Percentiles rank a stretch among this genome's conserved stretches.
Evolutionary conservation across 2,113 vertebrate genomes (phyloP).

Genomic region (Coptodon rendalli): DNA sequence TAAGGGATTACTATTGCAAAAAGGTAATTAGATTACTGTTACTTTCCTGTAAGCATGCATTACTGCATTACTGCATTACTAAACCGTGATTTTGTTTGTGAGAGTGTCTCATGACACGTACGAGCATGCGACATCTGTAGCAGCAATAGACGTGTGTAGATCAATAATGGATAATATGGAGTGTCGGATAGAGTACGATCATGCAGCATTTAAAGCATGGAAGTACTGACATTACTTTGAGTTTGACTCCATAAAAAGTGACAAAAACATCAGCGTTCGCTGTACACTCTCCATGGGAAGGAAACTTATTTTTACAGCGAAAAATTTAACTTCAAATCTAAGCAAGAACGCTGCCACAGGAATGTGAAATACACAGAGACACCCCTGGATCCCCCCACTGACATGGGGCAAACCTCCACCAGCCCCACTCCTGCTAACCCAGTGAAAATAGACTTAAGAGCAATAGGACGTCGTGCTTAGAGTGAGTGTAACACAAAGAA

Average conservation of each 20-base stretch:
- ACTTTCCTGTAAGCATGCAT: not conserved
- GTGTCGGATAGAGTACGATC: not conserved
- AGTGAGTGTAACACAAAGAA: not conserved
- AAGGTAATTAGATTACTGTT: not conserved
- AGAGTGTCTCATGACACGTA: not conserved
- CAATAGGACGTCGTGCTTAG: not conserved
- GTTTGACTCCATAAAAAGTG: not conserved
- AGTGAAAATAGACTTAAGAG: not conserved
- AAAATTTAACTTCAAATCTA: not conserved
- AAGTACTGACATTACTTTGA: not conserved
- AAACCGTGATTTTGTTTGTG: not conserved
- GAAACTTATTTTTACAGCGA: accelerated
- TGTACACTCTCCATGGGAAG: accelerated
- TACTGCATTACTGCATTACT: not conserved
- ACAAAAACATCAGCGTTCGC: not conserved
- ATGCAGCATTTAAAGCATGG: not conserved
- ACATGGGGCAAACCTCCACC: not conserved
- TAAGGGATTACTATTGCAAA: not conserved
- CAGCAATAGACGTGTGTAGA: not conserved
- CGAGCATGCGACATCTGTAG: not conserved
- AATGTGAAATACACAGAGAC: not conserved
- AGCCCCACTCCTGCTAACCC: not conserved
- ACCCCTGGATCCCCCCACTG: not conserved
- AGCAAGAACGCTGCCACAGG: not conserved
- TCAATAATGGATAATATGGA: not conserved